Percentiles rank a stretch among this genome's conserved stretches.
Evolutionary conservation across 2,797 vertebrate genomes (phyloP).

Genomic region (Spheniscus humboldti): DNA sequence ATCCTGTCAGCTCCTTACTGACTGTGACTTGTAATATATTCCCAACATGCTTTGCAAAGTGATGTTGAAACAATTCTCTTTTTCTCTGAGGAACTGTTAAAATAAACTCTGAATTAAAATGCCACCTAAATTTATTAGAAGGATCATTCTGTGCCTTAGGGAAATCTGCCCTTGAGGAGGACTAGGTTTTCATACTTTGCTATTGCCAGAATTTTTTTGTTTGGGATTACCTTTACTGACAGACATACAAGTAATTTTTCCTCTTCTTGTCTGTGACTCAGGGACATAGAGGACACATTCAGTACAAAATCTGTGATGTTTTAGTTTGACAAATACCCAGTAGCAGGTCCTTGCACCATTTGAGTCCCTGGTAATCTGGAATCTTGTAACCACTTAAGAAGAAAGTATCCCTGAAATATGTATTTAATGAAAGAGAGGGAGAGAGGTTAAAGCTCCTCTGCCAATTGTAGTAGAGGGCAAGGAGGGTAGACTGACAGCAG

Average conservation of each 20-base stretch:
- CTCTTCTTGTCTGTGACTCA: not conserved
- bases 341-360: not conserved
- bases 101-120: not conserved
- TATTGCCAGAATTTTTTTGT: not conserved
- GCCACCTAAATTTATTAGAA: not conserved
- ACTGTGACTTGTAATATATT: not conserved
- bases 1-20: not conserved
- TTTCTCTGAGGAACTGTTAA: not conserved
- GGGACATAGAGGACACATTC: not conserved
- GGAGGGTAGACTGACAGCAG: not conserved
- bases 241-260: not conserved
- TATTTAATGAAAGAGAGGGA: not conserved
- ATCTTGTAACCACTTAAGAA: not conserved
- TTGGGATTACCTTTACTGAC: not conserved
- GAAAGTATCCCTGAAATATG: not conserved
- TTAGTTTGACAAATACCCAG: not conserved
- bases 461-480: not conserved
- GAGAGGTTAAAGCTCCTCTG: not conserved
- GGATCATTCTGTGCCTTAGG: not conserved
- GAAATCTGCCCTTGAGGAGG: not conserved
- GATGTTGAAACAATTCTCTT: not conserved
- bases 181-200: not conserved
- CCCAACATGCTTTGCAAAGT: not conserved
- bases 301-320: not conserved
- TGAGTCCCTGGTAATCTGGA: not conserved